Conservation (phyloP, 1,140 invertebrate genomes). For the Drosophila pallidifrons region DNA sequence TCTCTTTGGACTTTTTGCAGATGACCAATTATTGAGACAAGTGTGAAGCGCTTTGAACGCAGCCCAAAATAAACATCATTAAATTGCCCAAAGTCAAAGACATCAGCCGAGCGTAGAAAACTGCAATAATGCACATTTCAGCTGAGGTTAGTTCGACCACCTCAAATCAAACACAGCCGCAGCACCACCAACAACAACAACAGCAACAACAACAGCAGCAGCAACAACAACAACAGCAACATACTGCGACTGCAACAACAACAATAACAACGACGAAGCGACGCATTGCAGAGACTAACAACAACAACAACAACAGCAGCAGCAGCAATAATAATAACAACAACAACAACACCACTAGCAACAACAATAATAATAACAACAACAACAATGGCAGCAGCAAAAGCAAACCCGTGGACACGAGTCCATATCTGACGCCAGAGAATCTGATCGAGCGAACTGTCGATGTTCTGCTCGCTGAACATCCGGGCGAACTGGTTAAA, state of each 20-base stretch:
- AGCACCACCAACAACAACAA: slow-evolving; percentile 62
- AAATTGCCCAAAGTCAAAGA: neutral
- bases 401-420: slow-evolving; percentile 80
- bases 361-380: slow-evolving; percentile 60
- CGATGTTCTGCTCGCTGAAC: slow-evolving; percentile 93
- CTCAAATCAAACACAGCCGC: slow-evolving; percentile 73
- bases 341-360: slow-evolving; percentile 59
- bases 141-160: slow-evolving; percentile 90
- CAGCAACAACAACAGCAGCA: slow-evolving; percentile 80
- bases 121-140: slow-evolving; percentile 88
- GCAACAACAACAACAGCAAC: slow-evolving; percentile 48
- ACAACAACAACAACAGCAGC: slow-evolving; percentile 52
- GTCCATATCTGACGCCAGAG: slow-evolving; percentile 90
- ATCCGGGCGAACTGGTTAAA: slow-evolving; percentile 96
- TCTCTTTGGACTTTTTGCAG: slow-evolving; percentile 19
- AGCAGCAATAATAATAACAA: slow-evolving; percentile 61
- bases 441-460: slow-evolving; percentile 92
- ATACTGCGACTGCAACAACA: slow-evolving; percentile 52
- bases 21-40: slow-evolving; percentile 15
- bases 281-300: slow-evolving; percentile 62
- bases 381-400: slow-evolving; percentile 61
- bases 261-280: slow-evolving; percentile 68
- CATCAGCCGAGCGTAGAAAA: slow-evolving; percentile 19
- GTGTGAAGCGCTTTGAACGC: slow-evolving; percentile 1
- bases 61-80: neutral